Evolutionary conservation across 2,797 vertebrate species (phyloP), one percentile per base, ranked within the genome.

Genomic region (Pseudocheirus occidentalis): DNA sequence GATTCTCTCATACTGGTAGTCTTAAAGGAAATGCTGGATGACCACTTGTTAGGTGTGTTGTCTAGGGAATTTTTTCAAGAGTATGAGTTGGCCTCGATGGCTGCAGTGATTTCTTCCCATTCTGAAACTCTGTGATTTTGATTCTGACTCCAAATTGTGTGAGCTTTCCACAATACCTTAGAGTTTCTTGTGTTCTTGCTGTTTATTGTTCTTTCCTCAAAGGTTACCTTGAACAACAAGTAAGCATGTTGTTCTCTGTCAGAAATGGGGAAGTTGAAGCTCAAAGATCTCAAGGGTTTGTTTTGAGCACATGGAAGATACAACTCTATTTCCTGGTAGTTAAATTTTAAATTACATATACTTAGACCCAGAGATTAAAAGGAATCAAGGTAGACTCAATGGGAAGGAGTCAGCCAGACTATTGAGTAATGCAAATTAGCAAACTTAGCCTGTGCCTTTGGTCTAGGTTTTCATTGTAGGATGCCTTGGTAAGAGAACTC

Each of bases 361-460:
- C 5, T 56, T 10, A 0, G 31, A 5, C 29, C 91, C 11, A 91
- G 92, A 21, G 13, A n/a, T 55, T 14, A 58, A 81, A 62, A 28
- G 29, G 58, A 29, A 94, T 7, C 6, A 18, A 58, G n/a, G 29
- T 18, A 21, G 46, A 3, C n/a, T 50, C 89, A n/a, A 18, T 50
- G 24, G 91, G 52, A 58, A 16, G 16, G 21, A 93, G 81, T 56
- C 1, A 56, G 31, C 24, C 59, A 53, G 21, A 40, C 55, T 28
- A 11, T 29, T 16, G 1, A 6, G 1, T 46, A 21, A 34, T 16
- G 5, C 40, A 27, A 40, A 0, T 3, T 5, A 50, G 2, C 54
- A 34, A 55, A 5, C 9, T 31, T 92, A 52, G 2, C 3, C 29
- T 34, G 16, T 55, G 31, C 59, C 90, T 56, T 52, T 16, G 9